Evolutionary conservation across 2,113 vertebrate species (phyloP).

Genomic region (Hyperopisus bebe): DNA sequence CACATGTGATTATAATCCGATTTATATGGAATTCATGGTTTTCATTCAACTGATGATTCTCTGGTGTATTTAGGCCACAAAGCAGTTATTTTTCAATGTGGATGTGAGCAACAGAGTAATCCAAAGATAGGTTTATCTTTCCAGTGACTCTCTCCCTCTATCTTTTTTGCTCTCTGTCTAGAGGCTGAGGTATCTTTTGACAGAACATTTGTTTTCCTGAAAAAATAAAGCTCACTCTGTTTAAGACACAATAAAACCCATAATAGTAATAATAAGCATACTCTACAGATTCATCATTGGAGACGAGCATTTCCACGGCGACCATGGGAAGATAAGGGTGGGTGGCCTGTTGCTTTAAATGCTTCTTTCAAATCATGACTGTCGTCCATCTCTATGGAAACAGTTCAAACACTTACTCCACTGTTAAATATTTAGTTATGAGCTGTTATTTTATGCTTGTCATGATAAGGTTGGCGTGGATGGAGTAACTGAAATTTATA

Average conservation of each 20-base stretch:
- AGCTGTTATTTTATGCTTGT: not conserved
- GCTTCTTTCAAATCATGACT: not conserved
- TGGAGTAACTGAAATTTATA: not conserved
- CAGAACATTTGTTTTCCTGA: not conserved
- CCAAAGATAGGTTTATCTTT: not conserved
- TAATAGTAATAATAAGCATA: not conserved
- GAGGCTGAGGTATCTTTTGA: not conserved
- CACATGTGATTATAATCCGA: not conserved
- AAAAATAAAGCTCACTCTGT: not conserved
- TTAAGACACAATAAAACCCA: not conserved
- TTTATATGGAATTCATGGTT: not conserved
- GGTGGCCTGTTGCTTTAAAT: not conserved
- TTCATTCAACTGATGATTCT: not conserved
- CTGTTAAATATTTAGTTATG: constrained; percentile 4
- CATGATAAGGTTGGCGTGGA: not conserved
- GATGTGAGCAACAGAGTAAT: not conserved
- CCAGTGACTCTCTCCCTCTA: not conserved
- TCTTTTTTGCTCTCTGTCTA: not conserved
- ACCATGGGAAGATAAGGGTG: not conserved
- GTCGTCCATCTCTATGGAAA: not conserved
- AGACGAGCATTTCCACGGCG: not conserved
- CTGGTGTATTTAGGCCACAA: not conserved
- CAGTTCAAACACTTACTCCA: not conserved
- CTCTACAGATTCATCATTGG: not conserved
- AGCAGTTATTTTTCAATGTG: not conserved